Percentiles rank a stretch among this genome's conserved stretches.
Conservation (phyloP, 2,888 invertebrate species). For the Tenthredo mesomela region DNA sequence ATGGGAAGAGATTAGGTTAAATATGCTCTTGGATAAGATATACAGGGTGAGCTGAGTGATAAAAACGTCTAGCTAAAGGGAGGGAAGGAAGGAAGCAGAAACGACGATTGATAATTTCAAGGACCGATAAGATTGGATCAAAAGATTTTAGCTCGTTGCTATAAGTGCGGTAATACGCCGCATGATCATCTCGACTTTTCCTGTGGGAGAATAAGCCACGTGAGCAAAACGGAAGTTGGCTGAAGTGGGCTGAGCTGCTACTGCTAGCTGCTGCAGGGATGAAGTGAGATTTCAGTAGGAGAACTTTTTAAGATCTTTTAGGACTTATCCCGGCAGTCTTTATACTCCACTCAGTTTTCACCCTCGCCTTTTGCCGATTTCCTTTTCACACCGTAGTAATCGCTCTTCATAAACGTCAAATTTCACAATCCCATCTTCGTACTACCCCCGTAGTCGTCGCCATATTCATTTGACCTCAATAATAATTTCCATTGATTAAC, state of each 20-base stretch:
- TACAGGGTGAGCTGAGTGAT: neutral
- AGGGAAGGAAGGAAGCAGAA: neutral
- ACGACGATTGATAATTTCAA: neutral
- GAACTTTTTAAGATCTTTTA: conserved; percentile 41
- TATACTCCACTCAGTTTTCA: neutral
- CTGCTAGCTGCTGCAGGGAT: neutral
- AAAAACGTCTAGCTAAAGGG: neutral
- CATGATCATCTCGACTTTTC: neutral
- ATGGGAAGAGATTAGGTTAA: neutral
- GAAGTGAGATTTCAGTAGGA: neutral
- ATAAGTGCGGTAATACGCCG: neutral
- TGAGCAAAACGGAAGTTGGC: conserved; percentile 15
- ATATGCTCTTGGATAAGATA: neutral
- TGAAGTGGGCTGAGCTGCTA: neutral
- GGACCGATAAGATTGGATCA: neutral
- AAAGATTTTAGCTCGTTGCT: neutral
- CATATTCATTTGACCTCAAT: conserved; percentile 7
- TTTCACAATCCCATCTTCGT: neutral
- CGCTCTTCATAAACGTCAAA: conserved; percentile 44
- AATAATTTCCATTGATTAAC: conserved; percentile 32
- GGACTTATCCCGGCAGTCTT: neutral
- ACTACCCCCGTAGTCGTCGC: no score
- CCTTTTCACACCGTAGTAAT: conserved; percentile 14
- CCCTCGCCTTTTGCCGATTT: neutral
- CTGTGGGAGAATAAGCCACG: conserved; percentile 11